phyloP scores from a whole-genome alignment of 2,888 invertebrate species.

The Trilocha varians region DNA sequence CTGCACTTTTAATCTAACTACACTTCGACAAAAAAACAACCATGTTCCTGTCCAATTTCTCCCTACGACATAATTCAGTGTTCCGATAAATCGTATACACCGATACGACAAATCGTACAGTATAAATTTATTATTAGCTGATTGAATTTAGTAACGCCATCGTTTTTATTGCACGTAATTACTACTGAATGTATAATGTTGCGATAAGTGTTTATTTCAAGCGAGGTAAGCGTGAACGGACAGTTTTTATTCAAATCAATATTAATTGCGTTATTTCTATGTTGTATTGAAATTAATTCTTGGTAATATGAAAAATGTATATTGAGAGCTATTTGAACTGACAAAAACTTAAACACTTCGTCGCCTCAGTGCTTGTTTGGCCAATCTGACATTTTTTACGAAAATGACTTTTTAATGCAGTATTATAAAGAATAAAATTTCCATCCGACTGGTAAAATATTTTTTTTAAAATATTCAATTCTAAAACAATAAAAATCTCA shows the following conservation, averaged over 20 bases:
- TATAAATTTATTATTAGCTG: conserved; percentile 11
- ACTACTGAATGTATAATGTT: conserved; percentile 25
- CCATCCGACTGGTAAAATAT: no score
- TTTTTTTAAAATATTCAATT: no score
- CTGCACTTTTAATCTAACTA: conserved; percentile 6
- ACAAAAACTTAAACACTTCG: background rate
- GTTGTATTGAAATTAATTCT: no score
- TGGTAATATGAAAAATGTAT: background rate
- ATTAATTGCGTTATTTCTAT: no score
- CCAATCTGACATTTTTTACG: no score
- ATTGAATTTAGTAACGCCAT: conserved; percentile 30
- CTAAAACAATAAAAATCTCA: no score
- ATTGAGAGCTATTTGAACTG: background rate
- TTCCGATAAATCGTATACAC: background rate
- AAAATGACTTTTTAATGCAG: no score
- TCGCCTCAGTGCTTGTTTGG: no score
- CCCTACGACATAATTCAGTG: background rate
- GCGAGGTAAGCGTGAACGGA: conserved; percentile 1
- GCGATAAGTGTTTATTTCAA: conserved; percentile 5
- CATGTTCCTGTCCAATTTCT: background rate
- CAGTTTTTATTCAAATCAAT: background rate
- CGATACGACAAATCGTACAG: background rate
- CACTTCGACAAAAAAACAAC: conserved; percentile 1
- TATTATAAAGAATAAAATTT: no score
- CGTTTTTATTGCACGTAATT: conserved; percentile 34